These are phyloP conservation scores for Gastrophysa polygoni DNA, from an alignment of 2,888 invertebrate species.

Conservation along the genomic window DNA sequence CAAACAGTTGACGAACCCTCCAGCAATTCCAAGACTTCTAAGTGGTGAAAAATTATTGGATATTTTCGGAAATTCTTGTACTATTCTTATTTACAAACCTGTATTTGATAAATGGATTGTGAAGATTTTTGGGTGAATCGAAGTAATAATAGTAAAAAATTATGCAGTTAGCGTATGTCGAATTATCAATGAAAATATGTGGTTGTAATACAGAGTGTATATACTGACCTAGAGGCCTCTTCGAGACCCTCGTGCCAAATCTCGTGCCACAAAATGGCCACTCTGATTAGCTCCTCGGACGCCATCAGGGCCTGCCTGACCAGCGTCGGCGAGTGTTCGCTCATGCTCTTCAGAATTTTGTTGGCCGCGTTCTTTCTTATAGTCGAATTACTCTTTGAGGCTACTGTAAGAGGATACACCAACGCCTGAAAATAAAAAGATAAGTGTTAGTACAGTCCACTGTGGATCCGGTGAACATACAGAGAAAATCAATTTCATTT, in stretches of 20 bases:
- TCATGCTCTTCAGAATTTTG: conserved; percentile 93
- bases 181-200: too few relatives aligned
- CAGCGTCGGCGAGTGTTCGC: conserved; percentile 88
- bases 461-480: neutral
- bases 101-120: too few relatives aligned
- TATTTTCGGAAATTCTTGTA: too few relatives aligned
- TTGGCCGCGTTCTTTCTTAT: conserved; percentile 90
- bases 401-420: conserved; percentile 97
- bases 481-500: too few relatives aligned
- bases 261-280: conserved; percentile 99
- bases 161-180: too few relatives aligned
- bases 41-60: too few relatives aligned
- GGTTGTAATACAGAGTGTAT: too few relatives aligned
- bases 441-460: neutral
- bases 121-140: too few relatives aligned
- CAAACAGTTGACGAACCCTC: too few relatives aligned
- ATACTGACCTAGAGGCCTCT: conserved; percentile 78
- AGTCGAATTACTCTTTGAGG: conserved; percentile 89
- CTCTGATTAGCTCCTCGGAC: conserved; percentile 94
- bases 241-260: conserved; percentile 98
- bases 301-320: conserved; percentile 97
- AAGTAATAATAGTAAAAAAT: too few relatives aligned
- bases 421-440: conserved; percentile 74
- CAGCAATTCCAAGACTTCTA: too few relatives aligned
- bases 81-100: too few relatives aligned